Evolutionary conservation across 2,888 invertebrate genomes (phyloP).

Genomic region (Ypsolopha scabrella): DNA sequence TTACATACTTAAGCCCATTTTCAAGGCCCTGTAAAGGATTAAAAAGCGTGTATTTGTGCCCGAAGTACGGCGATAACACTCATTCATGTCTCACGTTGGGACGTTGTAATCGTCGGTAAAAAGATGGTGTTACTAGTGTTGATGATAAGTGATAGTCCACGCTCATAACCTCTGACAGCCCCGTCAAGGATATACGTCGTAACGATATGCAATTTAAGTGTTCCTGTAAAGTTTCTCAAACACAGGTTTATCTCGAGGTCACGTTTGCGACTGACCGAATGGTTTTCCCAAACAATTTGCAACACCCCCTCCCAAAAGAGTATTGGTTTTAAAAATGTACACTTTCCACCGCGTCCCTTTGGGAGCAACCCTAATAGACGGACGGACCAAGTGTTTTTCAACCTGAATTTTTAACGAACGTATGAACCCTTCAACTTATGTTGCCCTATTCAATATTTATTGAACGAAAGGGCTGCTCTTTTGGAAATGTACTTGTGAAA

Average conservation of each 20-base stretch:
- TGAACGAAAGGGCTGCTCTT: neutral
- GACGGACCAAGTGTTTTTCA: constrained; percentile 46
- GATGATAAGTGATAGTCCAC: no score
- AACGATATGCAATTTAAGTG: no score
- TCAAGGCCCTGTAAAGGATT: no score
- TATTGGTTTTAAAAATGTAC: constrained; percentile 43
- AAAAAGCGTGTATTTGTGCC: no score
- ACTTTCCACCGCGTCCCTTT: constrained; percentile 16
- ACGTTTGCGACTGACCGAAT: neutral
- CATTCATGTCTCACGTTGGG: no score
- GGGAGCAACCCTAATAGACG: constrained; percentile 40
- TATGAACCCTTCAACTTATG: constrained; percentile 48
- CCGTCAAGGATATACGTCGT: no score
- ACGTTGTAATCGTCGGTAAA: no score
- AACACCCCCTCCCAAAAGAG: neutral
- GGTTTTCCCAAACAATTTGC: neutral
- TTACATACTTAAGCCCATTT: no score
- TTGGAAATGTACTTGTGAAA: neutral
- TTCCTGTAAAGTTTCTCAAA: no score
- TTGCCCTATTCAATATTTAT: constrained; percentile 12
- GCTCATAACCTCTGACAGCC: no score
- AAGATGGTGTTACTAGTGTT: no score
- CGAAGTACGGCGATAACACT: no score
- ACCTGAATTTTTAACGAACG: constrained; percentile 55
- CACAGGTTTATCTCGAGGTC: neutral